Percentiles rank a stretch among this genome's conserved stretches.
phyloP scores from a whole-genome alignment of 2,888 invertebrate genomes.

The Polia nebulosa region DNA sequence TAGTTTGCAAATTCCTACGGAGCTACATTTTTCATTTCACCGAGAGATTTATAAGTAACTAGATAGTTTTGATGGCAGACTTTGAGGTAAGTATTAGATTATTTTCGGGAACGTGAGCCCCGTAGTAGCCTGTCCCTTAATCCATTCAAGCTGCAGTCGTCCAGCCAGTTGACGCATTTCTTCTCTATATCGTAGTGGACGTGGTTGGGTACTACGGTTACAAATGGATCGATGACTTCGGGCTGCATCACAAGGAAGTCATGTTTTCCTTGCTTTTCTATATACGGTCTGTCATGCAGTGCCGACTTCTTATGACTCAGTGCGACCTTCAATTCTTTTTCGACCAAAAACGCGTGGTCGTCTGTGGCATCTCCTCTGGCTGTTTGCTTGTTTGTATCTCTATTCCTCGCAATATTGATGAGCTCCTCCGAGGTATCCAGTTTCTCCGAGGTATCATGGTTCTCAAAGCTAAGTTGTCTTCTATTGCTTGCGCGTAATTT shows the following conservation, averaged over 20 bases:
- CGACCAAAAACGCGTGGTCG: slow-evolving; percentile 49
- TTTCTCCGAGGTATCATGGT: no score
- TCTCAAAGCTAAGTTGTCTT: not conserved
- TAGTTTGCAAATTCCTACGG: not conserved
- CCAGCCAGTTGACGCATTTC: slow-evolving; percentile 85
- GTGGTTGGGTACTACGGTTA: slow-evolving; percentile 81
- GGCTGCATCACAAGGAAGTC: slow-evolving; percentile 81
- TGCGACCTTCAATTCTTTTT: slow-evolving; percentile 73
- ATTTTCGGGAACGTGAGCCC: slow-evolving; percentile 69
- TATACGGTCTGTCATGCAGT: slow-evolving; percentile 71
- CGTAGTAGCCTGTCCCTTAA: slow-evolving; percentile 74
- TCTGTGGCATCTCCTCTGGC: not conserved
- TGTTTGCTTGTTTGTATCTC: no score
- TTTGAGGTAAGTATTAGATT: not conserved
- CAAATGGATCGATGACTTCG: slow-evolving; percentile 72
- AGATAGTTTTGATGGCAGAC: not conserved
- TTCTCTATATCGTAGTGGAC: slow-evolving; percentile 82
- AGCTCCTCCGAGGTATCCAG: not conserved
- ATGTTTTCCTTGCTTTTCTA: slow-evolving; percentile 75
- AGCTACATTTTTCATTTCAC: not conserved
- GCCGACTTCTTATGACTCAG: slow-evolving; percentile 70
- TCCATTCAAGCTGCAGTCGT: slow-evolving; percentile 81
- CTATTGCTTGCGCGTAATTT: slow-evolving; percentile 25
- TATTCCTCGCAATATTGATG: not conserved
- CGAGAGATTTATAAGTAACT: not conserved